These are phyloP conservation scores for Oncorhynchus tshawytscha DNA, from an alignment of 2,113 vertebrate genomes.

Conservation along the genomic window DNA sequence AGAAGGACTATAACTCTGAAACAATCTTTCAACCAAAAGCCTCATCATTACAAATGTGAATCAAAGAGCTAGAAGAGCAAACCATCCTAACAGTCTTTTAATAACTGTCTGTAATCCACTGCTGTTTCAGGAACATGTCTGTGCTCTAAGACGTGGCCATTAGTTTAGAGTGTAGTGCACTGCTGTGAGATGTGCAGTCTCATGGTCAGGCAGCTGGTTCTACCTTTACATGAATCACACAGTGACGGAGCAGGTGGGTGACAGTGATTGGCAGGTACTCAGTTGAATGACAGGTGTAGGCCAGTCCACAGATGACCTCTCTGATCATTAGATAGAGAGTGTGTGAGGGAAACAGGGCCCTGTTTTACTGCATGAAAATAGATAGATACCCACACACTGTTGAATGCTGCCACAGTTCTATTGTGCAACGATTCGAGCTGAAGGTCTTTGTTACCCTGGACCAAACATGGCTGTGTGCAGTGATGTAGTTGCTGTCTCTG, in stretches of 20 bases:
- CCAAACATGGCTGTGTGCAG: no score
- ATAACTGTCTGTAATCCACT: neutral
- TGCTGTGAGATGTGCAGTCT: neutral
- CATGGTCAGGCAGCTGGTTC: slow-evolving; percentile 19
- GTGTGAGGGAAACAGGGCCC: slow-evolving; percentile 47
- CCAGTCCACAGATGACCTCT: slow-evolving; percentile 63
- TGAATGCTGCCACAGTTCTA: neutral
- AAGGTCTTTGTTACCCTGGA: no score
- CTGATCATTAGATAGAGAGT: slow-evolving; percentile 56
- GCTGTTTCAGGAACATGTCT: neutral
- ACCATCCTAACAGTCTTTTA: slow-evolving; percentile 16
- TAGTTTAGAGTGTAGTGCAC: neutral
- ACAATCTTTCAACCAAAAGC: neutral
- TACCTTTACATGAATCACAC: slow-evolving; percentile 25
- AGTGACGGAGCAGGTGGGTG: slow-evolving; percentile 19
- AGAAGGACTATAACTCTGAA: slow-evolving; percentile 38
- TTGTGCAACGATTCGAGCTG: no score
- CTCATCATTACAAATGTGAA: neutral
- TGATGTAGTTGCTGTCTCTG: no score
- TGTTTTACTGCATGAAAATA: no score
- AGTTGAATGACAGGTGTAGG: slow-evolving; percentile 61
- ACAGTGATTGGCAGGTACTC: slow-evolving; percentile 54
- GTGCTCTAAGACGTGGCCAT: neutral
- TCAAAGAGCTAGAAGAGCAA: slow-evolving; percentile 29
- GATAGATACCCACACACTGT: no score